Percentiles rank a stretch among this genome's conserved stretches.
Conservation (phyloP, 2,888 invertebrate genomes). For the Fabriciana adippe region DNA sequence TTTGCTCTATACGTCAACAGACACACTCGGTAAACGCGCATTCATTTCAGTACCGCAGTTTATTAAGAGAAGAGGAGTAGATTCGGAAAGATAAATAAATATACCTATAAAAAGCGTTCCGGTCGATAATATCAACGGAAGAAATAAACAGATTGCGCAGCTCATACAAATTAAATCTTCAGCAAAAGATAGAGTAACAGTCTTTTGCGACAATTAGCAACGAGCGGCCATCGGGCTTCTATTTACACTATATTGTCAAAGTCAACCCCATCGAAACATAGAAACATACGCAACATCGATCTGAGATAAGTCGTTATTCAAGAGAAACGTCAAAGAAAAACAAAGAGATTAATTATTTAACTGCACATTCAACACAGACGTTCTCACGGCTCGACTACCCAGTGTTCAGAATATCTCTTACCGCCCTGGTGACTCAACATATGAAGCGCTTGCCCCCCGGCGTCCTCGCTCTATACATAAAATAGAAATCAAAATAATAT, state of each 20-base stretch:
- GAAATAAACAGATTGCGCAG: constrained; percentile 82
- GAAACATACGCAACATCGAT: constrained; percentile 82
- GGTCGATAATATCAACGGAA: constrained; percentile 75
- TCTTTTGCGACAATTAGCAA: constrained; percentile 82
- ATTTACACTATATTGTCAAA: constrained; percentile 78
- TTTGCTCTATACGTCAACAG: constrained; percentile 75
- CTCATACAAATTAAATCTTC: constrained; percentile 81
- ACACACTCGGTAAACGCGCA: constrained; percentile 77
- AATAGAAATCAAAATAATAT: constrained; percentile 82
- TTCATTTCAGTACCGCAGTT: constrained; percentile 77
- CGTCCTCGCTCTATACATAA: constrained; percentile 94
- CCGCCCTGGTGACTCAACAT: constrained; percentile 97
- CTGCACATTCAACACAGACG: constrained; percentile 83
- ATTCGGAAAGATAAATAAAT: constrained; percentile 80
- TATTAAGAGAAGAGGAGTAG: constrained; percentile 76
- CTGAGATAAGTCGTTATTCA: constrained; percentile 80
- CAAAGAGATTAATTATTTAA: constrained; percentile 76
- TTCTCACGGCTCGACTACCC: constrained; percentile 81
- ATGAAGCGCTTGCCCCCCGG: constrained; percentile 94
- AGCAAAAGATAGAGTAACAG: constrained; percentile 81
- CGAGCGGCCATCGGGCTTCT: constrained; percentile 83
- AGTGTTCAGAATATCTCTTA: constrained; percentile 85
- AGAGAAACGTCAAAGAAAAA: constrained; percentile 82
- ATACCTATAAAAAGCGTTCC: constrained; percentile 82
- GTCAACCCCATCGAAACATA: constrained; percentile 82